Conservation (phyloP, 2,888 invertebrate genomes). For the Pristionchus japonicus region DNA sequence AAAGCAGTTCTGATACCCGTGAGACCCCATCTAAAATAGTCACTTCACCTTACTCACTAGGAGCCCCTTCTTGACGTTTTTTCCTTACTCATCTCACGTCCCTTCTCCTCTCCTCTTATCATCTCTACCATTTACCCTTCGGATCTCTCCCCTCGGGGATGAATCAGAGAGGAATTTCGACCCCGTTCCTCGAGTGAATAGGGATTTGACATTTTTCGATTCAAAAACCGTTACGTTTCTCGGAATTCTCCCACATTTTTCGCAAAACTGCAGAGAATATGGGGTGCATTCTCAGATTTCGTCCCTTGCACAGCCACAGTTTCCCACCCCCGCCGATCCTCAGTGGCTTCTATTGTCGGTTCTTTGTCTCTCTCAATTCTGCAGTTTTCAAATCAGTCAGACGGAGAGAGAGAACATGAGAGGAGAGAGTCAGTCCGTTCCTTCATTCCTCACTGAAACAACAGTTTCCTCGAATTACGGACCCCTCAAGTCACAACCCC, state of each 20-base stretch:
- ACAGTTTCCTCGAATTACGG: slow-evolving; percentile 19
- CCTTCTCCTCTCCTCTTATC: not conserved
- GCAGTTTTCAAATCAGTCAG: no score
- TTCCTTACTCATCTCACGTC: slow-evolving; percentile 31
- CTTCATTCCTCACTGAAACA: not conserved
- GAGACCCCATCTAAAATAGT: not conserved
- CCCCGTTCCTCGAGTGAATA: not conserved
- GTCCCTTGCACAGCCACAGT: not conserved
- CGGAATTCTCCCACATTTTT: no score
- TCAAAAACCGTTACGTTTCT: not conserved
- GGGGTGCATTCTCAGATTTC: not conserved
- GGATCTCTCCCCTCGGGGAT: not conserved
- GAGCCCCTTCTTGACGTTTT: not conserved
- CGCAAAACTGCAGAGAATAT: not conserved
- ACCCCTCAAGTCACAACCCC: not conserved
- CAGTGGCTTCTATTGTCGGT: not conserved
- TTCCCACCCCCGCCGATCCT: slow-evolving; percentile 8
- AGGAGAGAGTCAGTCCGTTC: no score
- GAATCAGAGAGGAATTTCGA: slow-evolving; percentile 1
- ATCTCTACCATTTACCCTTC: slow-evolving; percentile 17
- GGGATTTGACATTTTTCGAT: not conserved
- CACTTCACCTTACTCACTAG: not conserved
- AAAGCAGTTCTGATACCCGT: not conserved
- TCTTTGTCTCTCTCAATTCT: not conserved
- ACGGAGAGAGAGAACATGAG: no score